phyloP scores from a whole-genome alignment of 2,113 vertebrate species.

The Indicator indicator region DNA sequence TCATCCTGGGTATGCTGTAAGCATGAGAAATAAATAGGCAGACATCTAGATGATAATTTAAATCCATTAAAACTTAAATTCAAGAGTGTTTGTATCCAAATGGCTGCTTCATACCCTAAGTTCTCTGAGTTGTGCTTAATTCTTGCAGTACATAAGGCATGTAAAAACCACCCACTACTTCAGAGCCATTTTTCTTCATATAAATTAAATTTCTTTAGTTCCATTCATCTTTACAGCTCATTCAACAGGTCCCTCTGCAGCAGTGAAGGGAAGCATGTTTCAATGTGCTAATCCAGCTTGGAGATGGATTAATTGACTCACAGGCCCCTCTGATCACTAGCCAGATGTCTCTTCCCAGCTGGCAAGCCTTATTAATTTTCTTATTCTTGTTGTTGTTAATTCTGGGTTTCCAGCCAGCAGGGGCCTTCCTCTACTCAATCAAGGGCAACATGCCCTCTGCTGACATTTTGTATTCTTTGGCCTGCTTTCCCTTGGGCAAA shows the following conservation, averaged over 20 bases:
- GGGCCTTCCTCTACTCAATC: conserved; percentile 52
- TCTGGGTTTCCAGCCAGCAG: conserved; percentile 68
- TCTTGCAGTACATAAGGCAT: conserved; percentile 35
- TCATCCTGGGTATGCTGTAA: background rate
- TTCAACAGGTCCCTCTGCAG: conserved; percentile 59
- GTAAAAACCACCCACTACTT: conserved; percentile 50
- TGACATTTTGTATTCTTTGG: conserved; percentile 56
- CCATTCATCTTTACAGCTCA: conserved; percentile 67
- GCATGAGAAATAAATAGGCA: background rate
- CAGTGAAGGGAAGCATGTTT: conserved; percentile 63
- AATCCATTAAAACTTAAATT: background rate
- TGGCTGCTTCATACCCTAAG: conserved; percentile 9
- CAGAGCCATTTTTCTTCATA: conserved; percentile 66
- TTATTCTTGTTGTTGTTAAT: conserved; percentile 66
- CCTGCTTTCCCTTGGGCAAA: conserved; percentile 49
- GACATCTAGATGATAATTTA: background rate
- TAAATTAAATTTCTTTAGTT: conserved; percentile 70
- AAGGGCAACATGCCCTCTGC: conserved; percentile 65
- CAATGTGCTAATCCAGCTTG: conserved; percentile 46
- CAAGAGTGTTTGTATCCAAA: background rate
- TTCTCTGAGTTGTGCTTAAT: conserved; percentile 37
- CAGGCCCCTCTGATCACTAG: conserved; percentile 69
- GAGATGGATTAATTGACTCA: conserved; percentile 62
- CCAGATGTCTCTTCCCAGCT: conserved; percentile 75
- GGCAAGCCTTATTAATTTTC: conserved; percentile 65